Evolutionary conservation across 2,888 invertebrate species (phyloP).

Genomic region (Phragmatobia fuliginosa): DNA sequence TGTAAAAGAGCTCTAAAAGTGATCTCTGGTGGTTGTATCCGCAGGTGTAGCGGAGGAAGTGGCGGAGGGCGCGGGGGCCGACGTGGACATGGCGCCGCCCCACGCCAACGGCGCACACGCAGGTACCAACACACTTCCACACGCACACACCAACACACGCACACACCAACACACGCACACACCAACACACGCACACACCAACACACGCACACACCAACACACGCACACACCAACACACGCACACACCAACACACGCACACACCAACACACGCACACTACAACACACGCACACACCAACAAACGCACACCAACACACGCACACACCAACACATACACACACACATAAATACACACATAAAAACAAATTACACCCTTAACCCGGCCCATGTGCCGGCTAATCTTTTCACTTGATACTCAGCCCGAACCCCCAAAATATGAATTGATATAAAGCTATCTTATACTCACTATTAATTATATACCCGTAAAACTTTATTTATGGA

Average conservation of each 20-base stretch:
- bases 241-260: neutral
- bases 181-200: neutral
- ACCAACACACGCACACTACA: neutral
- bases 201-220: neutral
- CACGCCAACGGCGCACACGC: slow-evolving; percentile 54
- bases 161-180: neutral
- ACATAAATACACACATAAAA: neutral
- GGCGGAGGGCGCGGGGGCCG: slow-evolving; percentile 18
- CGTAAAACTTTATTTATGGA: slow-evolving; percentile 27
- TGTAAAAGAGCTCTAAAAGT: no score
- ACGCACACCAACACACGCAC: neutral
- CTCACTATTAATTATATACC: slow-evolving; percentile 8
- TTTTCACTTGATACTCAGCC: neutral
- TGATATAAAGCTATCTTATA: neutral
- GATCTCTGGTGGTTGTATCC: neutral
- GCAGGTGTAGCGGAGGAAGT: slow-evolving; percentile 24
- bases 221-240: neutral
- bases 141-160: neutral
- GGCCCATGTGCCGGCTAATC: neutral
- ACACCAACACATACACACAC: neutral
- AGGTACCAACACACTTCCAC: slow-evolving; percentile 29
- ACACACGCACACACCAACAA: neutral
- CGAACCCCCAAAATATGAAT: neutral
- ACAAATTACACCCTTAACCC: neutral
- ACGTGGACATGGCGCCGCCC: slow-evolving; percentile 55